These are phyloP conservation scores for Hemichromis elongatus DNA, from an alignment of 2,113 vertebrate species.

Conservation along the genomic window DNA sequence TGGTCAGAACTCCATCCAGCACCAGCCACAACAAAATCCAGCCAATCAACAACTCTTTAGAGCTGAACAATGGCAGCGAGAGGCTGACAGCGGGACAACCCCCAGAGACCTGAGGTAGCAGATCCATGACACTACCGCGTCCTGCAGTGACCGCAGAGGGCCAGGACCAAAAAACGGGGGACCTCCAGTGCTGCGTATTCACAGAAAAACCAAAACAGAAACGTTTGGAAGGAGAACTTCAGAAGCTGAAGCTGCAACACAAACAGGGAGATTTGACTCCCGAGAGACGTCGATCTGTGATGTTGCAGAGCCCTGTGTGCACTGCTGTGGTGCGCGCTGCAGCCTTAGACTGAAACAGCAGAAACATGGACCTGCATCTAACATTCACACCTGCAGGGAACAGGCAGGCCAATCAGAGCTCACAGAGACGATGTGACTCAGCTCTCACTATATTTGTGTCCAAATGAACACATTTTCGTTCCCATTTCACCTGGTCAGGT, in stretches of 20 bases:
- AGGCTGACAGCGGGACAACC: neutral
- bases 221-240: neutral
- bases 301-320: neutral
- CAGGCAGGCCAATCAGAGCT: neutral
- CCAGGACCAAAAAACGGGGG: neutral
- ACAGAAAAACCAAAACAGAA: neutral
- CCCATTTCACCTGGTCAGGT: neutral
- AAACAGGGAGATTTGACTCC: neutral
- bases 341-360: neutral
- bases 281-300: neutral
- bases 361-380: neutral
- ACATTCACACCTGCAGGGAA: neutral
- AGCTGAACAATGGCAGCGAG: neutral
- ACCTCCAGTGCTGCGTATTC: neutral
- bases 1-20: neutral
- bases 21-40: constrained; percentile 40
- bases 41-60: neutral
- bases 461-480: neutral
- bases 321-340: neutral
- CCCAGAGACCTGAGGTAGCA: neutral
- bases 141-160: neutral
- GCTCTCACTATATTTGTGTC: neutral
- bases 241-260: neutral
- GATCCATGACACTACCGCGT: neutral
- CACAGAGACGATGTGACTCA: neutral